These are phyloP conservation scores for Autographa pulchrina DNA, from an alignment of 2,888 invertebrate species.

Conservation along the genomic window DNA sequence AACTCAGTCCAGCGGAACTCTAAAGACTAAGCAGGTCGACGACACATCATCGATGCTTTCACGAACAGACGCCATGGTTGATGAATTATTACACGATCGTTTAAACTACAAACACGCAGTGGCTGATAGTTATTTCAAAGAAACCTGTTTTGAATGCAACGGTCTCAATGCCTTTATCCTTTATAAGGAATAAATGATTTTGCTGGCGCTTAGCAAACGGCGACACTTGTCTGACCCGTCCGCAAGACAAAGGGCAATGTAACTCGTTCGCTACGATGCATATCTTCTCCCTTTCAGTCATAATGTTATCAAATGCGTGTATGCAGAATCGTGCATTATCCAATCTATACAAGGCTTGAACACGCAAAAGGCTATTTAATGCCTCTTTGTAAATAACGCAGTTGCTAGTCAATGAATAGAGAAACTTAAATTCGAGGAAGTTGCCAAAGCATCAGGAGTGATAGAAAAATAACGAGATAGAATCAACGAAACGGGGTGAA, in stretches of 20 bases:
- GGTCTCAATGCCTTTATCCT: conserved; percentile 44
- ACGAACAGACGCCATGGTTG: conserved; percentile 49
- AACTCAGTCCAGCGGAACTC: conserved; percentile 51
- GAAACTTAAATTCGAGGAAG: conserved; percentile 42
- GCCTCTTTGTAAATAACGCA: conserved; percentile 27
- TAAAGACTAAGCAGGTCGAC: conserved; percentile 40
- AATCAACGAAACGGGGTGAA: conserved; percentile 64
- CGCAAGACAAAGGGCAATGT: conserved; percentile 41
- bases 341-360: conserved; percentile 14
- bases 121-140: conserved; percentile 46
- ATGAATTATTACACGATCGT: conserved; percentile 55
- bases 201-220: conserved; percentile 29
- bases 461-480: conserved; percentile 58
- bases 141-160: conserved; percentile 53
- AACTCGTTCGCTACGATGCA: conserved; percentile 24
- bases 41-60: conserved; percentile 46
- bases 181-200: conserved; percentile 48
- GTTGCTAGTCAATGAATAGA: conserved; percentile 21
- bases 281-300: conserved; percentile 17
- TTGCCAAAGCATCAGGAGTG: conserved; percentile 44
- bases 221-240: conserved; percentile 33
- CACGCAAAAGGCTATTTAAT: conserved; percentile 33
- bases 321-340: conserved; percentile 10
- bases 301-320: background rate
- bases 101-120: conserved; percentile 46